A percentile compares a stretch with the other conserved stretches of the same genome.
These are phyloP conservation scores for Austrolebias charrua DNA, from an alignment of 2,797 vertebrate genomes.

Conservation along the genomic window DNA sequence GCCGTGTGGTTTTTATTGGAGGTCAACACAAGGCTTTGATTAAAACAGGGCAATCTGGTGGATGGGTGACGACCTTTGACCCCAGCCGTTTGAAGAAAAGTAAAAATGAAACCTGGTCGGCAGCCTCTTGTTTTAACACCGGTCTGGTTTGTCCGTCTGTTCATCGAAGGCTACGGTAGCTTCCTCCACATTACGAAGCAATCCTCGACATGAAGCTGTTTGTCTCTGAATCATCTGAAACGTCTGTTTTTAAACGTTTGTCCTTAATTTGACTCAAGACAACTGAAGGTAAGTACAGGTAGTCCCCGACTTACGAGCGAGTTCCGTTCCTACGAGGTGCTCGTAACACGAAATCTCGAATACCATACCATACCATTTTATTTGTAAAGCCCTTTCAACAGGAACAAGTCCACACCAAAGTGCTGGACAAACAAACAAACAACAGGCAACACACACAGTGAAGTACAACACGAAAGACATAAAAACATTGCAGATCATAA, in stretches of 20 bases:
- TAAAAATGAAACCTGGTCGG: constrained; percentile 37
- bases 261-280: too few species aligned
- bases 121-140: constrained; percentile 75
- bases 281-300: too few species aligned
- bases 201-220: constrained; percentile 47
- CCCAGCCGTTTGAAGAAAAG: constrained; percentile 27
- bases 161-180: constrained; percentile 93
- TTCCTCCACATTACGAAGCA: constrained; percentile 84
- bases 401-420: too few species aligned
- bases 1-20: background rate
- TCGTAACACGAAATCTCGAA: too few species aligned
- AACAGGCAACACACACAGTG: too few species aligned
- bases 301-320: too few species aligned
- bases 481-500: too few species aligned
- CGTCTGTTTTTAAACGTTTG: constrained; percentile 38
- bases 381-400: too few species aligned
- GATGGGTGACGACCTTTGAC: background rate
- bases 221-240: constrained; percentile 42
- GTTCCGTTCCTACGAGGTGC: too few species aligned
- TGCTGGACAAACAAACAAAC: too few species aligned
- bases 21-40: background rate
- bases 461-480: too few species aligned
- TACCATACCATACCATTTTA: too few species aligned
- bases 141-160: constrained; percentile 88
- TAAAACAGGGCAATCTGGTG: constrained; percentile 3